Conservation (phyloP, 2,113 vertebrate species). For the Protomyctophum bolini region DNA sequence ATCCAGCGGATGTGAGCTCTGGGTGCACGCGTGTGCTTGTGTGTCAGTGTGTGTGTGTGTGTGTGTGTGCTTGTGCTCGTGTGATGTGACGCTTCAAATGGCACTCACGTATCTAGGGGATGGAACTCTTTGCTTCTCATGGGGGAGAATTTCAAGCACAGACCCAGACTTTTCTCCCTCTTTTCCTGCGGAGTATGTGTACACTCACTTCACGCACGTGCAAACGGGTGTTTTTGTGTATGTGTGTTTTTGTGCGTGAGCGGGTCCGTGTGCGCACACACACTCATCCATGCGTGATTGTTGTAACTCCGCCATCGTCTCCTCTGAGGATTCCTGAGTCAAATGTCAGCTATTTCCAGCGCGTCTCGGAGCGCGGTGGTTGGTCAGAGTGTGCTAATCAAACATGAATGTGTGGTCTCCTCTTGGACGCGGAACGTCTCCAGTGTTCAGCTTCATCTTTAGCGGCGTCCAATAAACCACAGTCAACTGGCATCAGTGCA, state of each 20-base stretch:
- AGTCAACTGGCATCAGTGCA: no score
- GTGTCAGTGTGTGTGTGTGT: background rate
- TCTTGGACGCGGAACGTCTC: no score
- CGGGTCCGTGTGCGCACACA: background rate
- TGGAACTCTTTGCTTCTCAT: conserved; percentile 40
- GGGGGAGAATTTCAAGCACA: conserved; percentile 25
- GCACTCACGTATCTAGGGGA: conserved; percentile 63
- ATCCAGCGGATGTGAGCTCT: conserved; percentile 70
- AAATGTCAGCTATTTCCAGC: conserved; percentile 30
- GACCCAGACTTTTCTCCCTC: conserved; percentile 34
- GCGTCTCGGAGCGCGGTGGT: background rate
- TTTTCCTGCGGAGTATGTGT: conserved; percentile 15
- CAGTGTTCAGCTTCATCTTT: no score
- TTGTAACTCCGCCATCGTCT: background rate
- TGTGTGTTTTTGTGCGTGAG: conserved; percentile 10
- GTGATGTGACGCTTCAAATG: conserved; percentile 65
- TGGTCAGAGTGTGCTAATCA: conserved; percentile 40
- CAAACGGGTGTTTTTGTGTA: background rate
- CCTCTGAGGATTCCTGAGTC: conserved; percentile 5
- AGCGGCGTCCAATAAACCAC: no score
- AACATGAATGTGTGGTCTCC: background rate
- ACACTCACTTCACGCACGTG: no score
- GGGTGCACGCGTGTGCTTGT: background rate
- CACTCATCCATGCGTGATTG: conserved; percentile 18
- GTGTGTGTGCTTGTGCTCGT: conserved; percentile 10